Evolutionary conservation across 2,888 invertebrate genomes (phyloP), one percentile per base, ranked within the genome.

Genomic region (Dicyrtoma fusca): DNA sequence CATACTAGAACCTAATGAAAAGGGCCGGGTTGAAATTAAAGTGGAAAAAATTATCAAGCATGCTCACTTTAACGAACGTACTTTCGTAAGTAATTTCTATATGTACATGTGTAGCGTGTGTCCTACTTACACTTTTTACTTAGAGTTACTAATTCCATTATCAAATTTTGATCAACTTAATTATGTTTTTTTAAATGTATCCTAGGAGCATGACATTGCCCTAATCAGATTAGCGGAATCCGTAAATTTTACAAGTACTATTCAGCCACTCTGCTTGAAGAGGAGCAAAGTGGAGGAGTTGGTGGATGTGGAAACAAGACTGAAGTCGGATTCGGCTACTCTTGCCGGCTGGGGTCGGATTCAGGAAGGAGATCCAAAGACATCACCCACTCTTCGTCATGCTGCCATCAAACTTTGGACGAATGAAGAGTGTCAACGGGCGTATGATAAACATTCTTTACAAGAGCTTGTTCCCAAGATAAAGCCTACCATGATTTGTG

Each of bases 271-370:
- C 73, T 95, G 94, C 81, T 83, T 94, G 79, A 92, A 93, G 8
- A 81, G 83, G 13, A 77, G 83, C 1, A 86, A 88, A 45, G 92
- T 92, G 1, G 69, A 69, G 8, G 65, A 49, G 13, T 59, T 71
- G 17, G 59, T 34, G 4, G 49, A 45, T 1, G 34, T 34, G 4
- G 49, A 45, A 1, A 8, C 34, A 34, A 34, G 34, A 3, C 8
- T 34, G 8, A 34, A 34, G 34, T 34, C 34, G 34, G 87, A 88
- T 77, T 86, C 88, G 13, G 94, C 89, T 1, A 93, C 92, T 0
- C 93, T 94, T 3, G 91, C 92, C 72, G 94, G 94, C 53, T 95
- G 94, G 94, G n/a, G n/a, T n/a, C n/a, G n/a, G n/a, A n/a, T n/a
- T n/a, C 70, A 21, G 66, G 62, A 71, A 65, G 71, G 64, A 11